These are phyloP conservation scores for Macrostomum lignano DNA, from an alignment of 1,140 invertebrate species.

Conservation along the genomic window DNA sequence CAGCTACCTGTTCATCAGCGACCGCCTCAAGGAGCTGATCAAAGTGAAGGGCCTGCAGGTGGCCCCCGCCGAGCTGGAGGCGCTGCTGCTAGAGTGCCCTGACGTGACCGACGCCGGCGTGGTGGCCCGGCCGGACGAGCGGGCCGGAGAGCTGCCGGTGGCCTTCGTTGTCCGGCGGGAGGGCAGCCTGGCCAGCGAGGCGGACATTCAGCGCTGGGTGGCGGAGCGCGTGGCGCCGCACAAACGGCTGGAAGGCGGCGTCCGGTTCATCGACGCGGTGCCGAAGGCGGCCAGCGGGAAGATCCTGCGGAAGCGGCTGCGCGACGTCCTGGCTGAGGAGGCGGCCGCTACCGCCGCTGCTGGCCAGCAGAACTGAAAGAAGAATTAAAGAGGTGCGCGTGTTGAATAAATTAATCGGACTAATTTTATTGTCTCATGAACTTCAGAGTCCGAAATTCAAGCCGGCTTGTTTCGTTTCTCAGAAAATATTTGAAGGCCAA, in stretches of 20 bases:
- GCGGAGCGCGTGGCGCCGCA: slow-evolving; percentile 11
- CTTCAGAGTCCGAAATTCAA: too few species aligned
- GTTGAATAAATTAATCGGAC: too few species aligned
- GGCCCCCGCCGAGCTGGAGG: slow-evolving; percentile 13
- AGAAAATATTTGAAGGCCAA: too few species aligned
- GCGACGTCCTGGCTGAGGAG: slow-evolving; percentile 10
- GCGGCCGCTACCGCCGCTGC: too few species aligned
- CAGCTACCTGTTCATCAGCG: slow-evolving; percentile 37
- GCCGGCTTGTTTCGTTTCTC: too few species aligned
- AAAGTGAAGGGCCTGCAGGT: slow-evolving; percentile 50
- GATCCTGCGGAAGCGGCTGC: slow-evolving; percentile 36
- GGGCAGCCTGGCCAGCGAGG: background rate
- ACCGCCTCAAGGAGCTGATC: slow-evolving; percentile 58
- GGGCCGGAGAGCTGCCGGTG: slow-evolving; percentile 12
- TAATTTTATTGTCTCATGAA: too few species aligned
- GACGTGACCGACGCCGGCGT: slow-evolving; percentile 12
- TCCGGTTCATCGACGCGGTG: slow-evolving; percentile 38
- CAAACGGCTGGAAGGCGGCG: slow-evolving; percentile 31
- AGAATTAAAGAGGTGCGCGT: too few species aligned
- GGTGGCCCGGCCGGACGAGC: slow-evolving; percentile 11
- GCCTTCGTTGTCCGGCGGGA: slow-evolving; percentile 11
- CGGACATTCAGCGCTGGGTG: slow-evolving; percentile 8
- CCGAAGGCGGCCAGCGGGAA: slow-evolving; percentile 45
- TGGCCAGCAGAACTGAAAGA: too few species aligned
- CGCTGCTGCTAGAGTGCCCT: slow-evolving; percentile 11